A percentile compares a stretch with the other conserved stretches of the same genome.
These are phyloP conservation scores for Linurgus olivaceus DNA, from an alignment of 2,797 vertebrate genomes.

Conservation along the genomic window DNA sequence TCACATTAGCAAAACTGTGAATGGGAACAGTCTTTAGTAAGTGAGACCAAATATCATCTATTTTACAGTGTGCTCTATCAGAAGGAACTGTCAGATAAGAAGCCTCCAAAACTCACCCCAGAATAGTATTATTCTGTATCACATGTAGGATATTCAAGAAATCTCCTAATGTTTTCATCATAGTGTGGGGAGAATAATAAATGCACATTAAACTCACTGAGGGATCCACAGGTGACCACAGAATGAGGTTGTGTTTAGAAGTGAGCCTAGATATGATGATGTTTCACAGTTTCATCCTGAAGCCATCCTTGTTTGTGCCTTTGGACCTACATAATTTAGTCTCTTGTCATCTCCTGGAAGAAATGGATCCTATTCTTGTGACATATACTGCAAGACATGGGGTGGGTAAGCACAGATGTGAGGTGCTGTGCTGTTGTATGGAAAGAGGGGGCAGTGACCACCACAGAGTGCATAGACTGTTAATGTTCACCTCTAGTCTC, in stretches of 20 bases:
- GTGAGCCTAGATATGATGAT: neutral
- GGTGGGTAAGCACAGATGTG: neutral
- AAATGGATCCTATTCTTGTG: neutral
- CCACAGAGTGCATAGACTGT: neutral
- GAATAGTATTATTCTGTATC: neutral
- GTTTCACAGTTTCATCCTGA: neutral
- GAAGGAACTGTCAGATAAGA: neutral
- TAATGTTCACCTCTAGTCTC: neutral
- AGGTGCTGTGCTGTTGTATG: rapidly evolving
- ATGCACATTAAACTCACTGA: neutral
- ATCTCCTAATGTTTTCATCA: neutral
- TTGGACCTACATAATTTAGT: neutral
- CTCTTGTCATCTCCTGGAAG: neutral
- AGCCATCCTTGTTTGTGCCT: neutral
- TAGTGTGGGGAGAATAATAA: neutral
- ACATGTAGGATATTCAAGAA: neutral
- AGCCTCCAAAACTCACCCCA: neutral
- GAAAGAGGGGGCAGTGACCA: neutral
- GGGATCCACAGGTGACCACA: neutral
- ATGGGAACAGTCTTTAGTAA: neutral
- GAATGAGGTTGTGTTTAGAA: neutral
- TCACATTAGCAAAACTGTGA: neutral
- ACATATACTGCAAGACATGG: neutral
- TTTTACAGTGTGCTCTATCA: neutral
- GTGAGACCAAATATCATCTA: neutral